These are phyloP conservation scores for Lepus americanus DNA, from an alignment of 2,113 vertebrate genomes.

Conservation along the genomic window DNA sequence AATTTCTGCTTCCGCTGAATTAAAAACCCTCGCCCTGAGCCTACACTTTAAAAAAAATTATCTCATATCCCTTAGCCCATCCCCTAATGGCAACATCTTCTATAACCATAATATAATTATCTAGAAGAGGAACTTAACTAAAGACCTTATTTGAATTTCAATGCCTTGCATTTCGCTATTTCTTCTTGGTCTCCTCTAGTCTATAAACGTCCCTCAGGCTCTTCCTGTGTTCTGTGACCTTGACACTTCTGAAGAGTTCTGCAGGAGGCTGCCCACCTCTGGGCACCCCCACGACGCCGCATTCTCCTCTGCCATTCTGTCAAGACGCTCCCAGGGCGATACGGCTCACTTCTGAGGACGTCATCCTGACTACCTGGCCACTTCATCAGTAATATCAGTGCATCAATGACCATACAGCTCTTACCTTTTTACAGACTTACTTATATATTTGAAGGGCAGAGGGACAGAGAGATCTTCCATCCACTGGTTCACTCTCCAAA, in stretches of 20 bases:
- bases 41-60: neutral
- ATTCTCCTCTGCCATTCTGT: neutral
- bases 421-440: neutral
- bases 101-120: neutral
- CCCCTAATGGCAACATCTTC: neutral
- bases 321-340: neutral
- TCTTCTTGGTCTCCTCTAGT: neutral
- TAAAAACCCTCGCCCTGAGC: neutral
- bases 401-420: neutral
- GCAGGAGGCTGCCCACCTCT: neutral
- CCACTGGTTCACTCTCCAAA: no score
- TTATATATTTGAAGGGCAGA: no score
- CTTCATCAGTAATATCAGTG: neutral
- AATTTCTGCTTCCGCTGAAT: conserved; percentile 12
- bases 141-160: neutral
- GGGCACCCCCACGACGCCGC: neutral
- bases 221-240: neutral
- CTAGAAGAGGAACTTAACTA: neutral
- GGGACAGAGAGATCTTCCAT: no score
- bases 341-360: neutral
- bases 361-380: neutral
- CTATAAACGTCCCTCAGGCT: neutral
- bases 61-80: neutral
- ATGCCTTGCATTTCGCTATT: neutral
- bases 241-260: neutral